These are phyloP conservation scores for Gopherus flavomarginatus DNA, from an alignment of 2,113 vertebrate species.

Conservation along the genomic window DNA sequence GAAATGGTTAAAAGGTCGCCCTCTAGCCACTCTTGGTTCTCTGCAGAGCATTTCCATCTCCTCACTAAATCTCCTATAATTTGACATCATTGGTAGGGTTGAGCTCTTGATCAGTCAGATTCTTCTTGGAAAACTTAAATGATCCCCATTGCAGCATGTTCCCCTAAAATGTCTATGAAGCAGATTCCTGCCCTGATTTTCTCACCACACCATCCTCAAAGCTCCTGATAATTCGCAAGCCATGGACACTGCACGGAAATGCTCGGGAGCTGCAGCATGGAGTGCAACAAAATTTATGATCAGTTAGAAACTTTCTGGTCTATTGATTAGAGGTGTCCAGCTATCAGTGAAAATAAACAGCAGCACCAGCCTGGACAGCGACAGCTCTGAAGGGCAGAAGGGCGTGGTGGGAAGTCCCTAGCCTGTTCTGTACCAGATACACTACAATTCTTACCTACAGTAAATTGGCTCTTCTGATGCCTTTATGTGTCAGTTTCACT, in stretches of 20 bases:
- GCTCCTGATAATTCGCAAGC: neutral
- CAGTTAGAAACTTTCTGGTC: neutral
- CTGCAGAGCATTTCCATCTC: neutral
- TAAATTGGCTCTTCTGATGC: neutral
- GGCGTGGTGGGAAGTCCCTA: neutral
- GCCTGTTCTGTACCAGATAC: neutral
- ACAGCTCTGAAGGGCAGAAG: neutral
- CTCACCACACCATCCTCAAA: neutral
- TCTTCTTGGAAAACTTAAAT: neutral
- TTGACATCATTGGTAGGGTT: neutral
- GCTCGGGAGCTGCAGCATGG: neutral
- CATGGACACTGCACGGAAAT: neutral
- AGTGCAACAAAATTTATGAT: neutral
- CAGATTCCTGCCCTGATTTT: neutral
- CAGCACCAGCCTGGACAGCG: neutral
- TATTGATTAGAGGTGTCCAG: neutral
- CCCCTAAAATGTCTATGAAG: neutral
- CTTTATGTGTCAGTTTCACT: neutral
- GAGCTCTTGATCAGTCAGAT: neutral
- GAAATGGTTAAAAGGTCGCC: neutral
- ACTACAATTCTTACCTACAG: neutral
- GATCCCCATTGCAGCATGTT: neutral
- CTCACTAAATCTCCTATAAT: neutral
- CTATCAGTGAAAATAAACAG: neutral
- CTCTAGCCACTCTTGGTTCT: neutral